A percentile compares a stretch with the other conserved stretches of the same genome.
Conservation (phyloP, 2,113 vertebrate genomes). For the Crocuta crocuta region DNA sequence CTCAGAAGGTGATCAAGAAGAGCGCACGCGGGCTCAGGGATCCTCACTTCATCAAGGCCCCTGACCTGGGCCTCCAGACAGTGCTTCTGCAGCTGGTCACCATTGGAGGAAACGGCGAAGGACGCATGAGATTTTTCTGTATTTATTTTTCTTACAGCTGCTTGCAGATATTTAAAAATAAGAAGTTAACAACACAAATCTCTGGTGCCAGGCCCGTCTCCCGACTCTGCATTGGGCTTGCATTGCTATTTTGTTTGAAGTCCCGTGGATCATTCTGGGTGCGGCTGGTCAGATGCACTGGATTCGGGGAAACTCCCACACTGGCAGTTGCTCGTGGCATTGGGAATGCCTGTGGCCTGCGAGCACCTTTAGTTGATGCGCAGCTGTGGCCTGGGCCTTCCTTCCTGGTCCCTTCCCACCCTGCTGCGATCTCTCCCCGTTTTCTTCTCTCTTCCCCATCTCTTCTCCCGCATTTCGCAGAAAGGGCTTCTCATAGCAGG, state of each 20-base stretch:
- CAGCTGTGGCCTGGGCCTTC: background rate
- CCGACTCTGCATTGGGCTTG: too few relatives aligned
- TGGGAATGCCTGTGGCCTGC: accelerated
- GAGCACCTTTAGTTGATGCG: accelerated
- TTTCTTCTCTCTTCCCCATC: background rate
- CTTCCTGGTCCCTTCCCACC: accelerated
- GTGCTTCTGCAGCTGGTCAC: background rate
- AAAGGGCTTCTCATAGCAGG: background rate
- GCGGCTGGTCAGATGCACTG: background rate
- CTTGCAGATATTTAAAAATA: background rate
- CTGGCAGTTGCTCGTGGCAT: accelerated
- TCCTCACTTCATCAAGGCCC: background rate
- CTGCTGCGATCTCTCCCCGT: accelerated
- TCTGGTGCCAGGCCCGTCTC: background rate
- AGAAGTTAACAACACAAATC: background rate
- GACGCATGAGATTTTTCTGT: background rate
- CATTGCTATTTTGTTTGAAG: background rate
- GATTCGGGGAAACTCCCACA: accelerated
- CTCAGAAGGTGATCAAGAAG: background rate
- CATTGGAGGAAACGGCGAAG: background rate
- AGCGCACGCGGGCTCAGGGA: background rate
- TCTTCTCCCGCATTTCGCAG: background rate
- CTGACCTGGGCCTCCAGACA: background rate
- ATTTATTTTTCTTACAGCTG: background rate
- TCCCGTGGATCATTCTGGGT: too few relatives aligned